These are phyloP conservation scores for Cecidostiba fungosa DNA, from an alignment of 2,888 invertebrate species.

Conservation along the genomic window DNA sequence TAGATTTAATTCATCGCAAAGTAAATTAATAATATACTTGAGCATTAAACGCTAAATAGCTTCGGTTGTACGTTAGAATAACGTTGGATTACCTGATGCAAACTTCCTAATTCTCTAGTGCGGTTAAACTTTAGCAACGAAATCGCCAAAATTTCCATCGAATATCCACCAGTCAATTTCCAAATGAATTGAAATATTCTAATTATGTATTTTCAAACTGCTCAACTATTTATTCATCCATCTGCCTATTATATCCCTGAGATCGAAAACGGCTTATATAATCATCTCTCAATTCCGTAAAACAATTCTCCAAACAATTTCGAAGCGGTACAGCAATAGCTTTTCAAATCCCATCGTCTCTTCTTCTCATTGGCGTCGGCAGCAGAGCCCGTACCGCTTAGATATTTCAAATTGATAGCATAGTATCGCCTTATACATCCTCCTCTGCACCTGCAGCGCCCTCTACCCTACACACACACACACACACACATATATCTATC, in stretches of 20 bases:
- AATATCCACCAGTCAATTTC: not conserved
- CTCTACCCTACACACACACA: not conserved
- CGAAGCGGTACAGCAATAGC: not conserved
- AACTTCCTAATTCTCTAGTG: too few relatives aligned
- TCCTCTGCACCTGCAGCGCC: not conserved
- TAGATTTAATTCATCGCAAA: too few relatives aligned
- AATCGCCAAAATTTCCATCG: too few relatives aligned
- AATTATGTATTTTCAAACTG: not conserved
- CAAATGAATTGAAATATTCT: not conserved
- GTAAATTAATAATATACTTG: too few relatives aligned
- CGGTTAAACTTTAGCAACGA: too few relatives aligned
- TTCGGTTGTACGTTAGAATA: too few relatives aligned
- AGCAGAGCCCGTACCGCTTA: not conserved
- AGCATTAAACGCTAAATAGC: too few relatives aligned
- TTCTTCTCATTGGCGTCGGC: conserved; percentile 22
- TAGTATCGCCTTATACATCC: conserved; percentile 13
- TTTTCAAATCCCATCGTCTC: not conserved
- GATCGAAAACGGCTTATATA: not conserved
- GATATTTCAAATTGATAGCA: conserved; percentile 40
- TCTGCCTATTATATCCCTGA: not conserved
- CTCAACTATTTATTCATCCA: not conserved
- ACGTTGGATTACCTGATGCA: too few relatives aligned
- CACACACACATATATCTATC: conserved; percentile 12
- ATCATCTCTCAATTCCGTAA: not conserved
- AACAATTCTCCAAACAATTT: conserved; percentile 11